Evolutionary conservation across 1,140 invertebrate genomes (phyloP).

Genomic region (Spodoptera frugiperda): DNA sequence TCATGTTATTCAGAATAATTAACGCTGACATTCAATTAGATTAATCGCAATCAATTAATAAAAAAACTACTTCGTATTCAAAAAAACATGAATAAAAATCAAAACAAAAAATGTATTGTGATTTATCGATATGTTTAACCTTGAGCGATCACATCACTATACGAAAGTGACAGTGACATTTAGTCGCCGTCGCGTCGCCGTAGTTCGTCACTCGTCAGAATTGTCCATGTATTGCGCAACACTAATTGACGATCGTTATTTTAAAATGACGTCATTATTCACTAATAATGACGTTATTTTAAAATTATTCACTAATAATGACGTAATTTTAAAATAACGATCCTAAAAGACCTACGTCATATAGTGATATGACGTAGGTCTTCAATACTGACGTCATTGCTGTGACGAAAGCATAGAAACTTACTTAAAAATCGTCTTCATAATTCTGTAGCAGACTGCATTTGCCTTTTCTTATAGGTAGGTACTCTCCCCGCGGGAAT

Average conservation of each 20-base stretch:
- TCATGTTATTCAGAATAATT: background rate
- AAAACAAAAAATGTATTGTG: background rate
- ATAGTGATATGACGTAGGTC: too few species aligned
- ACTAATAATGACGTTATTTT: background rate
- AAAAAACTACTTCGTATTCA: background rate
- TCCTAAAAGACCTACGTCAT: too few species aligned
- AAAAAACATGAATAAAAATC: background rate
- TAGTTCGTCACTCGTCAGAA: conserved; percentile 7
- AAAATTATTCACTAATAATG: too few species aligned
- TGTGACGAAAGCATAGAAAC: too few species aligned
- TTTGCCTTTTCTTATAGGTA: too few species aligned
- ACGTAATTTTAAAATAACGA: too few species aligned
- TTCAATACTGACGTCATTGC: too few species aligned
- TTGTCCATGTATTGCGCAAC: conserved; percentile 11
- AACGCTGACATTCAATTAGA: conserved; percentile 23
- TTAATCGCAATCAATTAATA: background rate
- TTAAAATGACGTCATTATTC: background rate
- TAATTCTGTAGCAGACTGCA: too few species aligned
- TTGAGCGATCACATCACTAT: conserved; percentile 18
- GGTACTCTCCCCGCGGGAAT: too few species aligned
- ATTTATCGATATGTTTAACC: conserved; percentile 12
- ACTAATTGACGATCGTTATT: background rate
- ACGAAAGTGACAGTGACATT: conserved; percentile 34
- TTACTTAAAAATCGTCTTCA: too few species aligned
- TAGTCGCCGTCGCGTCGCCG: background rate